Evolutionary conservation across 2,113 vertebrate genomes (phyloP), one percentile per base, ranked within the genome.

Genomic region (Balaenoptera acutorostrata): DNA sequence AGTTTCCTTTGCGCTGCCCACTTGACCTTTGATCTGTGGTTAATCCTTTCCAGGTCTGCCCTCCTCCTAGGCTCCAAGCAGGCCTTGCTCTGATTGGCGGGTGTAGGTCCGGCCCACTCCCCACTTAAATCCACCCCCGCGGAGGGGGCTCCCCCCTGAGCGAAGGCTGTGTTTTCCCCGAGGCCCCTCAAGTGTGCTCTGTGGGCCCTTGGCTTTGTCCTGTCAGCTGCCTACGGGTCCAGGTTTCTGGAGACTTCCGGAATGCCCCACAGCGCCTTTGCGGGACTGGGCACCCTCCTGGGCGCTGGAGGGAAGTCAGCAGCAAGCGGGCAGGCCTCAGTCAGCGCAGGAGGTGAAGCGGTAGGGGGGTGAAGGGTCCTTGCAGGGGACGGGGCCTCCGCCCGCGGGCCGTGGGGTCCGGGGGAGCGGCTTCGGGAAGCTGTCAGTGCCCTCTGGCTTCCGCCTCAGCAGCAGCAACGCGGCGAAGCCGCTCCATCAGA

Each of bases 21-120:
- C 93, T 96, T 98, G 96, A 96, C 92, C 95, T 92, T 64, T 96
- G 96, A 52, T 57, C 87, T 86, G 75, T 75, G 83, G 88, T 41
- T 95, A 86, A 88, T 88, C 85, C 52, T 57, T 39, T 49, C 49
- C 25, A 15, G 6, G 69, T 49, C 71, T 55, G 36, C 23, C 8
- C 55, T n/a, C 59, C 61, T 90, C 39, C 8, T 9, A 13, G 90
- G 61, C 44, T 63, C 25, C 72, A 1, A 0, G 44, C 6, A 25
- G 85, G 64, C 77, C 52, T 27, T 17, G 33, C 18, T 71, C 9
- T 57, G 66, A 21, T 5, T 17, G 72, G 27, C 21, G 36, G 27
- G 13, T 4, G 8, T 29, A 31, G 20, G 31, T 8, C 9, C 33
- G 29, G 10, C 6, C 3, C 6, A 13, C 29, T 8, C 44, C 23